A percentile compares a stretch with the other conserved stretches of the same genome.
phyloP scores from a whole-genome alignment of 2,113 vertebrate genomes.

The Corapipo altera region DNA sequence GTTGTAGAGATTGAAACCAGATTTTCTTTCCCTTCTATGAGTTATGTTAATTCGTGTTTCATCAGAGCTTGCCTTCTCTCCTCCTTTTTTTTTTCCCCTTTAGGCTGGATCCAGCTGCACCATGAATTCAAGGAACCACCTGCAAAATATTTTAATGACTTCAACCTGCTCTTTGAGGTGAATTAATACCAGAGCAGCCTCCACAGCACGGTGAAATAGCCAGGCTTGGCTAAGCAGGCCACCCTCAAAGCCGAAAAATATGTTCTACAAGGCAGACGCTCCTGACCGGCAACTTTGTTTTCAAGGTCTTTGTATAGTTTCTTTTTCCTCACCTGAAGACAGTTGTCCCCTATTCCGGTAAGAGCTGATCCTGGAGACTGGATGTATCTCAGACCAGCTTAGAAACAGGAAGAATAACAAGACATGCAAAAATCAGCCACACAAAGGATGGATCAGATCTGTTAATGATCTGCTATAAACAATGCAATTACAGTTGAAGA shows the following conservation, averaged over 20 bases:
- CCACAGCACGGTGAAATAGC: background rate
- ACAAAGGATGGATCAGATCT: background rate
- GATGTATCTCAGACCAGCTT: background rate
- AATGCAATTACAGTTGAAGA: background rate
- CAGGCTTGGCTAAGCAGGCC: conserved; percentile 11
- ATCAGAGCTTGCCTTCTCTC: conserved; percentile 44
- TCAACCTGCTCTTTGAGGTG: conserved; percentile 63
- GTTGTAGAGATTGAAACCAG: conserved; percentile 66
- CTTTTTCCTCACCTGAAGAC: background rate
- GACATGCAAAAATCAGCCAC: background rate
- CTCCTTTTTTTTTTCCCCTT: background rate
- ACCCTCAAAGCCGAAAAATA: conserved; percentile 23
- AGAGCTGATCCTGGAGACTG: background rate
- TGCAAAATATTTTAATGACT: conserved; percentile 63
- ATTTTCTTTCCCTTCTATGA: conserved; percentile 48
- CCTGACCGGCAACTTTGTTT: background rate
- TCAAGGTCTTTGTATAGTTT: background rate
- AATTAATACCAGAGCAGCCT: conserved; percentile 48
- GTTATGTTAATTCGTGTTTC: conserved; percentile 65
- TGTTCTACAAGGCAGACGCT: background rate
- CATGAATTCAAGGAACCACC: conserved; percentile 63
- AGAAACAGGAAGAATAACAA: background rate
- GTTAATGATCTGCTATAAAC: background rate
- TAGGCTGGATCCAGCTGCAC: conserved; percentile 54
- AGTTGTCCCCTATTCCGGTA: background rate